A percentile compares a stretch with the other conserved stretches of the same genome.
Evolutionary conservation across 2,888 invertebrate genomes (phyloP).

Genomic region (Eupithecia exiguata): DNA sequence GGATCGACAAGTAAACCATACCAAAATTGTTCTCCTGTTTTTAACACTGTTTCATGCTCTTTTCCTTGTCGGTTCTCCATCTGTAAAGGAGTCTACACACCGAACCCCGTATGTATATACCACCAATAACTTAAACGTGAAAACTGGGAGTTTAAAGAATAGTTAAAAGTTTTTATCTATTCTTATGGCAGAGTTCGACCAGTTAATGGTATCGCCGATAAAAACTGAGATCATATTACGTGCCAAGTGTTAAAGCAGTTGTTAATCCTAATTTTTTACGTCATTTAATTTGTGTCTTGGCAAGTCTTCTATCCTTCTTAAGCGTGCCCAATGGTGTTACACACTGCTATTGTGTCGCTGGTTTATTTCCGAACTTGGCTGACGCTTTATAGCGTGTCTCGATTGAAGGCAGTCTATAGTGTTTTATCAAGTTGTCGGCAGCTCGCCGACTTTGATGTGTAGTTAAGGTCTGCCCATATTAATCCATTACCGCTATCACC

Average conservation of each 20-base stretch:
- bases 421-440: not conserved
- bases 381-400: not conserved
- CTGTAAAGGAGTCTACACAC: not conserved
- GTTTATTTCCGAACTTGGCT: not conserved
- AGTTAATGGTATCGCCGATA: not conserved
- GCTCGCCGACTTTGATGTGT: not conserved
- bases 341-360: not conserved
- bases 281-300: conserved; percentile 4
- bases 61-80: not conserved
- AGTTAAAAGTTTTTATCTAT: too few relatives aligned
- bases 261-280: too few relatives aligned
- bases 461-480: too few relatives aligned
- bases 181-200: not conserved
- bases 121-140: not conserved
- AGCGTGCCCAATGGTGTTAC: not conserved
- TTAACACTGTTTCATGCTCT: not conserved
- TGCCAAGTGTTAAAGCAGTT: not conserved
- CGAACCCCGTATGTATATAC: not conserved
- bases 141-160: too few relatives aligned
- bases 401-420: not conserved
- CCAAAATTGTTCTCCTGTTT: not conserved
- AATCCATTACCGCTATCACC: too few relatives aligned
- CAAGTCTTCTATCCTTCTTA: not conserved
- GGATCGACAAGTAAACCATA: not conserved
- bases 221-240: not conserved